These are phyloP conservation scores for Palloptera scutellata DNA, from an alignment of 2,888 invertebrate species.

Conservation along the genomic window DNA sequence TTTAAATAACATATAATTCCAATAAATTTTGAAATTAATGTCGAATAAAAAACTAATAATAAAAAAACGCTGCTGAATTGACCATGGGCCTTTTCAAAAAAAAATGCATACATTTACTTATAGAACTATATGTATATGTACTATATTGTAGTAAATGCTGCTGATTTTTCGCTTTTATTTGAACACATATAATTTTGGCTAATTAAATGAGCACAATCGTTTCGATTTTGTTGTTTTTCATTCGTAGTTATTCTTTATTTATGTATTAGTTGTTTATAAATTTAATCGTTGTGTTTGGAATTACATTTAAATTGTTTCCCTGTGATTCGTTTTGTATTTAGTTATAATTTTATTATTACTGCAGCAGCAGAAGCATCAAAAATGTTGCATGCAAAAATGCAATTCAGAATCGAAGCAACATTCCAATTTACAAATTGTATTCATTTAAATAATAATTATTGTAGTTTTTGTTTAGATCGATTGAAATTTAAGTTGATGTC, in stretches of 20 bases:
- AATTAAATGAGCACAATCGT: constrained; percentile 19
- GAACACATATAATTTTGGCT: constrained; percentile 26
- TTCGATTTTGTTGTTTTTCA: neutral
- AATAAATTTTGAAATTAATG: constrained; percentile 18
- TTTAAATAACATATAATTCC: constrained; percentile 30
- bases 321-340: too few species aligned
- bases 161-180: constrained; percentile 30
- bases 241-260: neutral
- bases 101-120: too few species aligned
- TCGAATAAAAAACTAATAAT: too few species aligned
- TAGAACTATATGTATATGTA: too few species aligned
- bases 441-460: too few species aligned
- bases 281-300: constrained; percentile 19
- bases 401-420: constrained; percentile 27
- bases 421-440: too few species aligned
- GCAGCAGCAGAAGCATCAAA: neutral
- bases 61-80: too few species aligned
- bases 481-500: too few species aligned
- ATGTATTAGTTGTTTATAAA: neutral
- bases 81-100: too few species aligned
- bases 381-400: constrained; percentile 41
- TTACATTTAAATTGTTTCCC: constrained; percentile 11
- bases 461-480: too few species aligned
- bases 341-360: constrained; percentile 9
- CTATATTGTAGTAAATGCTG: constrained; percentile 2